Conservation (phyloP, 1,140 invertebrate genomes). For the Microplitis demolitor region DNA sequence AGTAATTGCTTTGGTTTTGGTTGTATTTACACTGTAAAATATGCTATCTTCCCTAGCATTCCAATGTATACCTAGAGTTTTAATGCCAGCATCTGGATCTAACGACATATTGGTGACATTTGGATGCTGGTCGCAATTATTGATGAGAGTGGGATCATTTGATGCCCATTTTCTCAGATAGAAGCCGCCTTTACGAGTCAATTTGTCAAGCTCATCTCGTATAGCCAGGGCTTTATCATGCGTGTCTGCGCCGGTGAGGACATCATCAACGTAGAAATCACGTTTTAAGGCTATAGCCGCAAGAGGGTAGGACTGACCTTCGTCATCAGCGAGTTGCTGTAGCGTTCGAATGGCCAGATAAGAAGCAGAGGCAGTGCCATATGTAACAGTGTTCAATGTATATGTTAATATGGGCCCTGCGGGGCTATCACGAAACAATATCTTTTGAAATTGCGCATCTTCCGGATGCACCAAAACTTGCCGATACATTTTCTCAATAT, state of each 20-base stretch:
- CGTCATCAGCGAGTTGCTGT: conserved; percentile 27
- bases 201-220: background rate
- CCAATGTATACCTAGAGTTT: background rate
- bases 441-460: conserved; percentile 25
- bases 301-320: conserved; percentile 37
- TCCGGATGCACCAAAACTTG: conserved; percentile 14
- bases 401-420: conserved; percentile 11
- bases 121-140: background rate
- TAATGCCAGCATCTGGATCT: background rate
- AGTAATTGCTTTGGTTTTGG: background rate
- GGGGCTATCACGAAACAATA: conserved; percentile 27
- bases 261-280: conserved; percentile 57
- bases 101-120: background rate
- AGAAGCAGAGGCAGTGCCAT: conserved; percentile 33
- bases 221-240: background rate
- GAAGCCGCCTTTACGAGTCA: background rate
- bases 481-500: conserved; percentile 35
- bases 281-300: conserved; percentile 36
- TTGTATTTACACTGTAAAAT: background rate
- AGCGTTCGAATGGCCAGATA: conserved; percentile 34
- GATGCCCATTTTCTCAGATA: background rate
- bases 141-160: background rate
- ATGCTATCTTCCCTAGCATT: background rate
- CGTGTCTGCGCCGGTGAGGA: conserved; percentile 35
- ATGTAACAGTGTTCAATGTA: conserved; percentile 43